Evolutionary conservation across 2,888 invertebrate genomes (phyloP), one percentile per base, ranked within the genome.

Genomic region (Drosophila lacicola): DNA sequence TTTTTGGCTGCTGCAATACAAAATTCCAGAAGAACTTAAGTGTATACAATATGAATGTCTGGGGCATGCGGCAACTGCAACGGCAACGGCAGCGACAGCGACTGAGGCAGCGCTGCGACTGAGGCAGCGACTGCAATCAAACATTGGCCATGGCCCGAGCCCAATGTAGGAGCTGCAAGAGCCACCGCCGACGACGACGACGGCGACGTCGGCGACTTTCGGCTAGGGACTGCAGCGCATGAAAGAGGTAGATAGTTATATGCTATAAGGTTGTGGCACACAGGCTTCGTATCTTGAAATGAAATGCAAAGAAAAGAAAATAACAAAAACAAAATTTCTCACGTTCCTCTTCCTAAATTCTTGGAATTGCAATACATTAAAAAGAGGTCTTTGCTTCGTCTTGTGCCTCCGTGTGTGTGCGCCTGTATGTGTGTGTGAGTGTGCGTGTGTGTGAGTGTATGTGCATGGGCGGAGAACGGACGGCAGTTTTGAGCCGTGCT

Each of bases 311-410:
- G 86, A 89, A 90, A 89, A 87, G 80, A 89, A 89, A 86, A 90
- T 85, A 91, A 91, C 86, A 90, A 90, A 90, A 91, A 91, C 91
- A 90, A 91, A 91, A 90, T 91, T 91, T 91, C 91, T 91, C 91
- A 91, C 91, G 91, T 91, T 91, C 91, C 89, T 91, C 87, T 91
- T 91, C 90, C 91, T 87, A 91, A 91, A 91, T 91, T 91, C 91
- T 90, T 91, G 91, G 91, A 91, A 91, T 91, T 90, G 91, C 91
- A 91, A 90, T 91, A 91, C 91, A 91, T 91, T 91, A 91, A 91
- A 91, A 91, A 91, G 90, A 91, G 90, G 90, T 90, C 90, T 90
- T 88, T 89, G 88, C 82, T 85, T 74, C 80, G 84, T 71, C 75
- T 82, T 57, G 56, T 62, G 21, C 39, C 67, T 29, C 29, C 29